These are phyloP conservation scores for Hormiphora californensis DNA, from an alignment of 37 sponge, comb jelly and placozoan genomes.

Conservation along the genomic window DNA sequence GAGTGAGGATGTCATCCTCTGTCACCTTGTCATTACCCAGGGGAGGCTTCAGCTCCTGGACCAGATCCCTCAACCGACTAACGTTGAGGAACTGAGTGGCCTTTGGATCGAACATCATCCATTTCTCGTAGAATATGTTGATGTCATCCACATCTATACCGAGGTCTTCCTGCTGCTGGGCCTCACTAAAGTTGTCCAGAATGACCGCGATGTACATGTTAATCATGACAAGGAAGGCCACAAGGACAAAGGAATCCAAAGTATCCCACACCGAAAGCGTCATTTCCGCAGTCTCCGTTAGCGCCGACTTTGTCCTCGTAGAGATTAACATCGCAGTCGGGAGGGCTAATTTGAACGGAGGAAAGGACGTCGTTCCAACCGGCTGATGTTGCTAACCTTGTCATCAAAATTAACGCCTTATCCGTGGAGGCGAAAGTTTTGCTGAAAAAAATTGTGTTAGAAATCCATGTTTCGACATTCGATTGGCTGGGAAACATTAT, in stretches of 20 bases:
- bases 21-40: constrained; percentile 22
- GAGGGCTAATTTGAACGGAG: background rate
- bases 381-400: constrained; percentile 47
- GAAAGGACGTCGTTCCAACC: constrained; percentile 60
- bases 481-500: no score
- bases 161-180: constrained; percentile 47
- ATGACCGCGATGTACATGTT: constrained; percentile 59
- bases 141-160: constrained; percentile 53
- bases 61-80: constrained; percentile 24
- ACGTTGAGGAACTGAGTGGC: constrained; percentile 56
- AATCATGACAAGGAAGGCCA: constrained; percentile 56
- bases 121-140: constrained; percentile 56
- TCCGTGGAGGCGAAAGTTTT: no score
- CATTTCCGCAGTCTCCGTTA: constrained; percentile 54
- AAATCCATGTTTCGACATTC: no score
- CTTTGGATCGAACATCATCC: constrained; percentile 55
- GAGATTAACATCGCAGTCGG: constrained; percentile 49
- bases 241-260: constrained; percentile 49
- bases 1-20: constrained; percentile 35
- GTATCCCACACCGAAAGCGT: constrained; percentile 34
- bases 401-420: constrained; percentile 34
- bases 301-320: background rate
- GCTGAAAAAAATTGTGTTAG: no score
- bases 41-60: background rate
- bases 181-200: constrained; percentile 54